Base-by-base conservation (phyloP, 1,140 invertebrate genomes). In the Drosophila virilis region DNA sequence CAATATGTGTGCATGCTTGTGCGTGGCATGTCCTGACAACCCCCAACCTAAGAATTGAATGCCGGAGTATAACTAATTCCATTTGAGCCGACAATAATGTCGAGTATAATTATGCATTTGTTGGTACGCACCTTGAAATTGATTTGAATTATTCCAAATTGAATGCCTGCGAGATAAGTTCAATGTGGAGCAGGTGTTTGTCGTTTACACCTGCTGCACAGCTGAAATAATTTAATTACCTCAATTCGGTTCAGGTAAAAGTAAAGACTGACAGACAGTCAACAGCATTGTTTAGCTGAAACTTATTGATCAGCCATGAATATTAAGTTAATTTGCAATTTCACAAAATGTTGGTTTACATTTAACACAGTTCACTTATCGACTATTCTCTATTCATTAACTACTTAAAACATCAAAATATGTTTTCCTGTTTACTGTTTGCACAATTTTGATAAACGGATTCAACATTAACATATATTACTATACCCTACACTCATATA, bases 171-270 rank as follows among this genome's bases (percentile, higher is more conserved):
- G 13, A 48, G 45, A 35, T 46, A 7, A 43, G 45, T 45, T 15
- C 8, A 5, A 43, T 9, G 10, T 1, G 13, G 8, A 15, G 40
- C 13, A 54, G 38, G 13, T 51, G 7, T 51, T 51, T 43, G 57
- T 60, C 35, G 13, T 28, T 67, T 7, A 22, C 65, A 50, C 22
- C 22, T 33, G n/a, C 32, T n/a, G 42, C 35, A 55, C 35, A 50
- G n/a, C 7, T 33, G n/a, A 45, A 45, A 62, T 54, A 52, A 70
- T 46, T 40, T 7, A 62, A 52, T 62, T 12, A 37, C 10, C 15
- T 55, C n/a, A 9, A 9, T n/a, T 17, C n/a, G 6, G 13, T 6
- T 42, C n/a, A 5, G n/a, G 1, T 13, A 13, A 28, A 28, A 28
- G 22, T 28, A 13, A 6, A 13, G n/a, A 42, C 40, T 7, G 40